phyloP scores from a whole-genome alignment of 2,113 vertebrate species.

The Menura novaehollandiae region DNA sequence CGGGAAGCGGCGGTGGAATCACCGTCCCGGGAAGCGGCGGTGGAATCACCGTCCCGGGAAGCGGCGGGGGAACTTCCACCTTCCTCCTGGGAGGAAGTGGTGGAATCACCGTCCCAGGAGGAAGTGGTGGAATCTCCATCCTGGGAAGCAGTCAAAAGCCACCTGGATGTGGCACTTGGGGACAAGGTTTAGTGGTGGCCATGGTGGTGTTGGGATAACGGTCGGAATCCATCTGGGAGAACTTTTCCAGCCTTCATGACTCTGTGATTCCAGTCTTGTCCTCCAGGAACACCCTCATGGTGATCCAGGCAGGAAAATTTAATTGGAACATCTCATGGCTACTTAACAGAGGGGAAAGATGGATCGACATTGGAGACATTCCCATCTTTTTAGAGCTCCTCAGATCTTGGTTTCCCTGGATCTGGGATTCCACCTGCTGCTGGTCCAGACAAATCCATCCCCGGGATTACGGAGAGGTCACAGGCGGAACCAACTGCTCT shows the following conservation, averaged over 20 bases:
- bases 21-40: too few relatives aligned
- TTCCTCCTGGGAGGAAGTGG: too few relatives aligned
- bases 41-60: too few relatives aligned
- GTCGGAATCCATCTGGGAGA: background rate
- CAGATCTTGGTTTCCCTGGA: background rate
- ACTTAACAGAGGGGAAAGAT: background rate
- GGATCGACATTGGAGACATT: background rate
- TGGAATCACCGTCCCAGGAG: too few relatives aligned
- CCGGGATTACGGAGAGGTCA: background rate
- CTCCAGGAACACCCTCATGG: rapidly evolving
- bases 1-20: too few relatives aligned
- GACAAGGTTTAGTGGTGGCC: background rate
- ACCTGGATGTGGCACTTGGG: background rate
- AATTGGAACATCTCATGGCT: rapidly evolving
- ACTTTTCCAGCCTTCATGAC: rapidly evolving
- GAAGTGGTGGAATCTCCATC: too few relatives aligned
- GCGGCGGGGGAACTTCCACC: background rate
- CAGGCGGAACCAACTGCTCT: background rate
- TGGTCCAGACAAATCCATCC: background rate
- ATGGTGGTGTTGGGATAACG: too few relatives aligned
- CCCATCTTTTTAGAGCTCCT: background rate
- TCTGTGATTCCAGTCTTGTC: rapidly evolving
- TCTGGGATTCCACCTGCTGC: background rate
- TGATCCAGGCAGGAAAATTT: background rate
- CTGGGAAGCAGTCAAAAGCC: background rate